Evolutionary conservation across 2,113 vertebrate species (phyloP).

Genomic region (Regulus satrapa): DNA sequence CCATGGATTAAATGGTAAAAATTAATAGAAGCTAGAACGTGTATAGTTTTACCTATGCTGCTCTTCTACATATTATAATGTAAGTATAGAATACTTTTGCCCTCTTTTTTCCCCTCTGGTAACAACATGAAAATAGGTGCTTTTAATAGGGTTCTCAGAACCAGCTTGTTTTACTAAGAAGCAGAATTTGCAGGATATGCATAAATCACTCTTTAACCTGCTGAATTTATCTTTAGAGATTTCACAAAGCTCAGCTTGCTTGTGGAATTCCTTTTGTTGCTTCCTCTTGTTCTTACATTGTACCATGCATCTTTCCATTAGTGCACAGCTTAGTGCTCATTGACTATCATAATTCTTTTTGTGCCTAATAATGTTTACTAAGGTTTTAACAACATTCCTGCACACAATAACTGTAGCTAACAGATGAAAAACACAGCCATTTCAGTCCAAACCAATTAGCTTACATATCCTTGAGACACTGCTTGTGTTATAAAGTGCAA

Average conservation of each 20-base stretch:
- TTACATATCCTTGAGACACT: neutral
- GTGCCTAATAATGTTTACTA: constrained; percentile 55
- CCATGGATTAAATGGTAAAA: neutral
- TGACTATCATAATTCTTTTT: constrained; percentile 12
- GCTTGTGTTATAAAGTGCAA: neutral
- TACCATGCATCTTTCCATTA: constrained; percentile 48
- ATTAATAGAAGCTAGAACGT: neutral
- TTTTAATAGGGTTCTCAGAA: neutral
- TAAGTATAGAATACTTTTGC: neutral
- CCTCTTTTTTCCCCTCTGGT: neutral
- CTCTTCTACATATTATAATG: neutral
- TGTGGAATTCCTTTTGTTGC: neutral
- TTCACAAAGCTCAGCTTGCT: neutral
- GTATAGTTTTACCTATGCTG: neutral
- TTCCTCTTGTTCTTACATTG: neutral
- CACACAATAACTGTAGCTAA: constrained; percentile 31
- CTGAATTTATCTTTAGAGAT: neutral
- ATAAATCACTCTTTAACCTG: neutral
- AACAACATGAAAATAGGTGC: neutral
- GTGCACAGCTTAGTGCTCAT: constrained; percentile 7
- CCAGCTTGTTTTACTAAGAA: neutral
- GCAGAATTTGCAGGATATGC: neutral
- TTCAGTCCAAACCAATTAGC: neutral
- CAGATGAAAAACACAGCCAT: neutral
- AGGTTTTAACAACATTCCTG: constrained; percentile 25